These are phyloP conservation scores for Nomada fucata DNA, from an alignment of 2,888 invertebrate species.

Conservation along the genomic window DNA sequence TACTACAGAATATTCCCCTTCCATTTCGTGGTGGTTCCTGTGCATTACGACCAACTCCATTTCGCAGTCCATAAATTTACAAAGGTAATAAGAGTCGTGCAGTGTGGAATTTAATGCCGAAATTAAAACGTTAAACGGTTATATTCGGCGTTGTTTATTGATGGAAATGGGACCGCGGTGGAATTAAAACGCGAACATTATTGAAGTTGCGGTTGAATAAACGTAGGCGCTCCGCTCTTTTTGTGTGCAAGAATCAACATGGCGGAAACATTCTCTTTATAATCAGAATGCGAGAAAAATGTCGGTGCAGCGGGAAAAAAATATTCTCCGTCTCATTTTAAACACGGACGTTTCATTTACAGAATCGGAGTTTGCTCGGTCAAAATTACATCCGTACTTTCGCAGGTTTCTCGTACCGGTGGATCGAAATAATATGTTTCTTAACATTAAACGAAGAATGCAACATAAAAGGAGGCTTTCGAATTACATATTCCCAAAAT, in stretches of 20 bases:
- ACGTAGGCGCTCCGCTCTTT: neutral
- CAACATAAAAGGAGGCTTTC: neutral
- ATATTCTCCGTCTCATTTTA: neutral
- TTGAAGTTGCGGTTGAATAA: neutral
- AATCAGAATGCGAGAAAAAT: neutral
- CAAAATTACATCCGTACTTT: neutral
- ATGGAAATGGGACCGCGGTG: slow-evolving; percentile 1
- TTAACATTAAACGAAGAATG: too few relatives aligned
- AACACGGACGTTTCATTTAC: neutral
- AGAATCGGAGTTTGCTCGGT: neutral
- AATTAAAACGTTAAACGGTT: neutral
- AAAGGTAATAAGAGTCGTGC: slow-evolving; percentile 3
- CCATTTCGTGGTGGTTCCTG: slow-evolving; percentile 2
- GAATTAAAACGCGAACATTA: slow-evolving; percentile 6
- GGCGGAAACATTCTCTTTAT: neutral
- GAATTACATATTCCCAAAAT: slow-evolving; percentile 5
- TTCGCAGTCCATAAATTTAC: slow-evolving; percentile 26
- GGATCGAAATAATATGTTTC: too few relatives aligned
- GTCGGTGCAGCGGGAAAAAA: neutral
- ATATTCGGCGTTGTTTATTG: neutral
- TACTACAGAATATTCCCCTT: slow-evolving; percentile 10
- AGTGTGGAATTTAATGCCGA: slow-evolving; percentile 12
- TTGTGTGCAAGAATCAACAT: neutral
- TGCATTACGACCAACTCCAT: slow-evolving; percentile 12
- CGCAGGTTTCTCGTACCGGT: too few relatives aligned